These are phyloP conservation scores for Oryctes rhinoceros DNA, from an alignment of 1,140 invertebrate species.

Conservation along the genomic window DNA sequence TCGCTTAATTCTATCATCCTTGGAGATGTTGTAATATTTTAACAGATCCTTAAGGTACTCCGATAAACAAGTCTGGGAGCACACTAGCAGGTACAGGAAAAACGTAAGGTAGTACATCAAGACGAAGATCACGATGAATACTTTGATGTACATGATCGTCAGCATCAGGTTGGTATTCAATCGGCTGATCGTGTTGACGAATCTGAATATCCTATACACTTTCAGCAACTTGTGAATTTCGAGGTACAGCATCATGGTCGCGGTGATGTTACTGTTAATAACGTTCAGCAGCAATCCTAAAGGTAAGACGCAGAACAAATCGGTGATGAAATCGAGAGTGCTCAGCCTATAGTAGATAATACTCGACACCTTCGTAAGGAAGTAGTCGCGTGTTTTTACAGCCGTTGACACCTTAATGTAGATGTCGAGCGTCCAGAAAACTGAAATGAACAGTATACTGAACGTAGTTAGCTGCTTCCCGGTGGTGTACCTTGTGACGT, in stretches of 20 bases:
- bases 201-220: slow-evolving; percentile 10
- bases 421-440: slow-evolving; percentile 43
- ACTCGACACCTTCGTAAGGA: slow-evolving; percentile 21
- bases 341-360: slow-evolving; percentile 42
- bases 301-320: slow-evolving; percentile 43
- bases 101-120: slow-evolving; percentile 32
- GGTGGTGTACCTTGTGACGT: background rate
- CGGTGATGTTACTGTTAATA: slow-evolving; percentile 36
- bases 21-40: background rate
- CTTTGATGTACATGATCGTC: slow-evolving; percentile 16
- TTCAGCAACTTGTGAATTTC: slow-evolving; percentile 33
- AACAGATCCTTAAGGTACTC: background rate
- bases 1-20: background rate
- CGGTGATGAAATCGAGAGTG: slow-evolving; percentile 41
- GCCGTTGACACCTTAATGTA: slow-evolving; percentile 46
- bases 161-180: background rate
- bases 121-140: background rate
- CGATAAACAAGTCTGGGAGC: background rate
- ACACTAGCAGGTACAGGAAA: slow-evolving; percentile 12
- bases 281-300: slow-evolving; percentile 38
- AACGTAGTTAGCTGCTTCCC: background rate
- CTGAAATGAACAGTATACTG: slow-evolving; percentile 36
- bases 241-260: slow-evolving; percentile 8
- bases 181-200: background rate
- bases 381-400: slow-evolving; percentile 41